A percentile compares a stretch with the other conserved stretches of the same genome.
Evolutionary conservation across 2,888 invertebrate species (phyloP).

Genomic region (Heliconius cydno): DNA sequence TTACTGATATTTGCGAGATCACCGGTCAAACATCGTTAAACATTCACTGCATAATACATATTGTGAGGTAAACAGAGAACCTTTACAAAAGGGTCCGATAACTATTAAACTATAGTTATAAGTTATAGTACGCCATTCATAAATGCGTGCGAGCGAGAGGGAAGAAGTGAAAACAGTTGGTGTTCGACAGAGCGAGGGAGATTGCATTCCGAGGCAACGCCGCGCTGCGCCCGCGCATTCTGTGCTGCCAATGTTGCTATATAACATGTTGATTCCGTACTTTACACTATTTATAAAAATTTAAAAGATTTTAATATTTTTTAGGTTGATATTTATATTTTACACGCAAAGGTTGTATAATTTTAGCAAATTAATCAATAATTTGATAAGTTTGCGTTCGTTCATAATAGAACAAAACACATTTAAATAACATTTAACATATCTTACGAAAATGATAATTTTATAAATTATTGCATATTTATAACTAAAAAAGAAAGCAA

Average conservation of each 20-base stretch:
- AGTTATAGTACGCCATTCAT: conserved; percentile 73
- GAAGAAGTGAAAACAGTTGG: conserved; percentile 64
- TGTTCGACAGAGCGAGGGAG: conserved; percentile 78
- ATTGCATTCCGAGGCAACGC: conserved; percentile 75
- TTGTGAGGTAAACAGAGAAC: conserved; percentile 57
- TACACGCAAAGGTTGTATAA: not conserved
- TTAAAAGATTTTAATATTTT: too few relatives aligned
- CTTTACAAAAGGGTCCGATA: conserved; percentile 59
- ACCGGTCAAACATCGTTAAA: conserved; percentile 27
- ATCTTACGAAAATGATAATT: too few relatives aligned
- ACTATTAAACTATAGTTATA: conserved; percentile 62
- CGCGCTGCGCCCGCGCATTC: conserved; percentile 52
- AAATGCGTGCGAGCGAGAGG: conserved; percentile 71
- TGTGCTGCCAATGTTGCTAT: conserved; percentile 53
- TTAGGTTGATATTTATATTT: not conserved
- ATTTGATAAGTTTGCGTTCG: too few relatives aligned
- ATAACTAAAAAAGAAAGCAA: too few relatives aligned
- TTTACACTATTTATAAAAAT: not conserved
- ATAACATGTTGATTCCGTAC: conserved; percentile 28
- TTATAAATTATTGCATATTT: too few relatives aligned
- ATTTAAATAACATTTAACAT: too few relatives aligned
- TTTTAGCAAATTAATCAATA: not conserved
- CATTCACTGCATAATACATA: conserved; percentile 19
- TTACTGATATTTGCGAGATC: conserved; percentile 17
- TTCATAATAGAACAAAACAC: too few relatives aligned